phyloP scores from a whole-genome alignment of 1,140 invertebrate species.

The Batillaria attramentaria region DNA sequence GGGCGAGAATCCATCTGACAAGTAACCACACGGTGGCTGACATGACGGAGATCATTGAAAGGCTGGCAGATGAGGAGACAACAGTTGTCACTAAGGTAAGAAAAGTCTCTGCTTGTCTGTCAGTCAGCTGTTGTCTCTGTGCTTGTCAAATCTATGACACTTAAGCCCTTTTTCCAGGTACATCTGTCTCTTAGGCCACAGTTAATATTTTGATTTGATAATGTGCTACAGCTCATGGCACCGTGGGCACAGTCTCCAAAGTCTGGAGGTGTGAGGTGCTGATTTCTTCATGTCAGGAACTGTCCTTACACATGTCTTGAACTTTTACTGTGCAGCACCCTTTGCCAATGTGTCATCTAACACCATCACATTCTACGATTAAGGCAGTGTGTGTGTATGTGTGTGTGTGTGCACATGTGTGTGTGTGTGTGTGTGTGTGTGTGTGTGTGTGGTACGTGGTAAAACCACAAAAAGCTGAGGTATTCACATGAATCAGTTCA shows the following conservation, averaged over 20 bases:
- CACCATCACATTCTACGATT: too few relatives aligned
- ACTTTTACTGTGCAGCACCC: too few relatives aligned
- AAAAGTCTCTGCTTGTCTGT: background rate
- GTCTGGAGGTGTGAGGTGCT: too few relatives aligned
- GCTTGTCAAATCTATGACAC: too few relatives aligned
- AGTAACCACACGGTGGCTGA: slow-evolving; percentile 48
- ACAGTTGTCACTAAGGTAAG: slow-evolving; percentile 20
- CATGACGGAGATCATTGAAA: slow-evolving; percentile 43
- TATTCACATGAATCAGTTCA: background rate
- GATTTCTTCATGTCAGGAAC: too few relatives aligned
- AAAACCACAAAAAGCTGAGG: background rate
- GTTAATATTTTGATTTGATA: background rate
- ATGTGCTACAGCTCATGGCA: too few relatives aligned
- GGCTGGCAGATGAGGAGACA: slow-evolving; percentile 27
- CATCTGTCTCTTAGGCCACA: background rate
- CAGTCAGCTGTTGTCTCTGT: background rate
- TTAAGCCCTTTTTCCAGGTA: background rate
- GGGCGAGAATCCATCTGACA: slow-evolving; percentile 49
- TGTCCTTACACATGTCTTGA: too few relatives aligned
- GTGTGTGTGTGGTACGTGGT: slow-evolving; percentile 25
- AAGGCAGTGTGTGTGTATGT: slow-evolving; percentile 16
- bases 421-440: slow-evolving; percentile 23
- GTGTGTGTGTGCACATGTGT: background rate
- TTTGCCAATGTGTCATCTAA: too few relatives aligned
- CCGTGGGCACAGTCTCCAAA: too few relatives aligned